Base-by-base conservation (phyloP, 2,113 vertebrate species). In the Xiphophorus couchianus region DNA sequence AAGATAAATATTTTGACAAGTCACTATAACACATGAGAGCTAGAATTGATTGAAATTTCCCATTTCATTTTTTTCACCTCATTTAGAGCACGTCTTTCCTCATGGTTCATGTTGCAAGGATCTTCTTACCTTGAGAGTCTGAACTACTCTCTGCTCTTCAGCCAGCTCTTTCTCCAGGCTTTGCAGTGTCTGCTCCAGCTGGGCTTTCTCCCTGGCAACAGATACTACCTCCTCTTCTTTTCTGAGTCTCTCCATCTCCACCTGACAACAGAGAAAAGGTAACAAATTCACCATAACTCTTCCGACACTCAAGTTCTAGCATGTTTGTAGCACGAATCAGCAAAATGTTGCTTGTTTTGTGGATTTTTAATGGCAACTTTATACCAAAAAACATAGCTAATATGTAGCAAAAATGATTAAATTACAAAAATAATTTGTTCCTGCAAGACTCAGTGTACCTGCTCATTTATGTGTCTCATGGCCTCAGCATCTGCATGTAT, bases 231-330 rank as follows among this genome's bases (percentile, higher is more conserved):
- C 90, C 63, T 91, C 89, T 82, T 94, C 92, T 69, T 81, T 84
- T 74, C 78, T 92, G 80, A 93, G 77, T 9, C 69, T 91, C 78
- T 95, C 93, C 74, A 90, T 86, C 69, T 95, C 93, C 37, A 87
- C 91, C 95, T 96, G 84, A 82, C 58, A 73, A 73, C 80, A 81
- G 74, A 78, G 66, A 13, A 11, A 48, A 19, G 14, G 14, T 15
- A 88, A 91, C 37, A 28, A 78, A 76, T 84, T 74, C 71, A 82
- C 82, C 80, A 75, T 77, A 35, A 88, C 64, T 33, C 60, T 48
- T 73, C 51, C 51, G 1, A 25, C 22, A n/a, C 25, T n/a, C 51
- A 58, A 17, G 25, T 58, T 69, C 66, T 84, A 74, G 72, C 54
- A 79, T 80, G 2, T 58, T 58, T 72, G 83, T 89, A 77, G 78